Evolutionary conservation across 2,797 vertebrate species (phyloP), one percentile per base, ranked within the genome.

Genomic region (Halcyon chelicuti): DNA sequence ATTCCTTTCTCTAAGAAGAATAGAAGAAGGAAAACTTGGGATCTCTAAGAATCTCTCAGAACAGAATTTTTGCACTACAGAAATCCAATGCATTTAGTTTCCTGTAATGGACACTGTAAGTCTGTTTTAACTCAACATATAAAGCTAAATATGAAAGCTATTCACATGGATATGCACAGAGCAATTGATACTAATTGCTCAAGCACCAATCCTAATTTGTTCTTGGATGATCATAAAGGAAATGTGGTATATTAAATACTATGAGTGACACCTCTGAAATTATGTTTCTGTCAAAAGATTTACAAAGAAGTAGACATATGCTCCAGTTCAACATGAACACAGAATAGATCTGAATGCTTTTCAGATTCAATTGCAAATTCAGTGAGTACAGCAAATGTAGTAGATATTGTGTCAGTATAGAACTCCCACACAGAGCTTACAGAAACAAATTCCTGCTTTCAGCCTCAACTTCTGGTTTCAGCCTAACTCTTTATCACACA

Each of bases 161-260:
- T 40, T 91, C 33, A 66, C 57, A 63, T 51, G 28, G 42, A 73
- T 14, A 92, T 76, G 26, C 66, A 70, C 12, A 29, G 25, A 79
- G 6, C 10, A 87, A 82, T 73, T 86, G 20, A 61, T 84, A 40
- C 39, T 95, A 94, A 91, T 95, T 96, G 18, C 22, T 94, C 26
- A 26, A 91, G 47, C 35, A 76, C 54, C 47, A n/a, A 78, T 78
- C 33, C 37, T 90, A 72, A 70, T 90, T 93, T 79, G 12, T 76
- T 86, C 47, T 65, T 70, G 33, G 39, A 86, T 70, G 19, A 25
- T 60, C 90, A 90, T 60, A 58, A 91, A 70, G 44, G 20, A 88
- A 88, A 42, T 1, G 2, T 72, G 7, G 7, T 76, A 35, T 13
- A 5, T 66, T 88, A 88, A 90, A 67, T 42, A 57, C 20, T 51